These are phyloP conservation scores for Dusona sp. DNA, from an alignment of 2,888 invertebrate species.

Conservation along the genomic window DNA sequence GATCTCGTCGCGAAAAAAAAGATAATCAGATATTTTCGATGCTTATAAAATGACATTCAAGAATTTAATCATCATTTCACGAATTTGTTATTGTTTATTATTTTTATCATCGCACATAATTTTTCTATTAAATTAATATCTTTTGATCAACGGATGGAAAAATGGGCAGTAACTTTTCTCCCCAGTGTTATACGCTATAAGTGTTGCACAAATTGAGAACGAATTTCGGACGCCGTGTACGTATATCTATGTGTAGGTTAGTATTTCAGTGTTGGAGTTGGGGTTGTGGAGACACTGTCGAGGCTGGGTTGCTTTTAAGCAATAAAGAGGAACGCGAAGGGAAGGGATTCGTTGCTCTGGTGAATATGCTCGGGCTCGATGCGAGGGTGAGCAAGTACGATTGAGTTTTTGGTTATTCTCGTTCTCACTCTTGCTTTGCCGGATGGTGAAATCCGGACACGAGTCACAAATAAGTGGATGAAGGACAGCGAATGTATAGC, in stretches of 20 bases:
- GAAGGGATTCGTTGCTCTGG: conserved; percentile 34
- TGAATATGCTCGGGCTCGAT: conserved; percentile 48
- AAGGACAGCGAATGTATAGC: conserved; percentile 68
- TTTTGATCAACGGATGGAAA: background rate
- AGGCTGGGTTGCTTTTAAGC: conserved; percentile 52
- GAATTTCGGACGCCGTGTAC: background rate
- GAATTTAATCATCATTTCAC: no score
- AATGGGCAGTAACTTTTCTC: background rate
- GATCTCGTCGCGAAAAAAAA: background rate
- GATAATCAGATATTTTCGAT: background rate
- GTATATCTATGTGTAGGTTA: background rate
- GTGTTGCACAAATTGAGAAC: background rate
- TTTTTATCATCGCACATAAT: no score
- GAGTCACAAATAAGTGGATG: conserved; percentile 68
- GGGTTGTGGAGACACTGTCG: conserved; percentile 15
- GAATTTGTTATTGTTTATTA: no score
- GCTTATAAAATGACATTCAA: no score
- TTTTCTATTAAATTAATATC: no score
- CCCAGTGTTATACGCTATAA: background rate
- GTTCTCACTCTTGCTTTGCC: conserved; percentile 15
- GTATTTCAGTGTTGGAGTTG: background rate
- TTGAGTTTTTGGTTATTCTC: conserved; percentile 52
- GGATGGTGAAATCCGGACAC: conserved; percentile 61
- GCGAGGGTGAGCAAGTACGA: conserved; percentile 8
- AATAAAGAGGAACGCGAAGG: conserved; percentile 57